Evolutionary conservation across 1,140 invertebrate species (phyloP), one percentile per base, ranked within the genome.

Genomic region (Apis mellifera): DNA sequence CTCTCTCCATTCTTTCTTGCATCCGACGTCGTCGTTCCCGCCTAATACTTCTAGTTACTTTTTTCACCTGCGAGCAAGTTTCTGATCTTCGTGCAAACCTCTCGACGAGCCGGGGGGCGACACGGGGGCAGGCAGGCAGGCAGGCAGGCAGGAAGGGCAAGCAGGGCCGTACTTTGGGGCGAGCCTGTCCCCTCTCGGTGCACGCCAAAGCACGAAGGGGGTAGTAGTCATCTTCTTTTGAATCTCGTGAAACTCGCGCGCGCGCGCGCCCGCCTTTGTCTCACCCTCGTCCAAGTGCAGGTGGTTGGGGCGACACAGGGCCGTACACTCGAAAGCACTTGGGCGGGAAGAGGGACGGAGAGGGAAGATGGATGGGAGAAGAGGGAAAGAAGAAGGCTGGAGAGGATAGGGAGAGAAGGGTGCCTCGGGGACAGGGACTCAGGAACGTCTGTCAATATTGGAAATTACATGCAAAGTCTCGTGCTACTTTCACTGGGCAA

Each of bases 181-280:
- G 72, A 83, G 77, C 60, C 82, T 54, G 72, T 50, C 42, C 23
- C 68, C 59, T 75, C 68, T 78, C 26, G 17, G n/a, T 80, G 71
- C 57, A 57, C 32, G 54, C 74, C 48, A 59, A 52, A 57, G 60
- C 59, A 71, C 60, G 48, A 87, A 84, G 85, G 87, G 89, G 86
- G 86, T 89, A 89, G 87, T 89, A 88, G 87, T 88, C 90, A 80
- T 87, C 86, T 90, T 89, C 89, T 90, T 91, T 90, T 90, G 91
- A 91, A 90, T 91, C 89, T 92, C 88, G 82, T 86, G 87, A 90
- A 92, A 92, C 91, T 90, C 90, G 80, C 72, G 65, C 80, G 60
- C 85, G 88, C 90, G 78, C 66, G 60, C 78, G 32, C 26, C 59
- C 82, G 87, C 87, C 88, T 92, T 92, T 92, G 92, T 93, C 89